These are phyloP conservation scores for Rhinoderma darwinii DNA, from an alignment of 2,113 vertebrate genomes.

Conservation along the genomic window DNA sequence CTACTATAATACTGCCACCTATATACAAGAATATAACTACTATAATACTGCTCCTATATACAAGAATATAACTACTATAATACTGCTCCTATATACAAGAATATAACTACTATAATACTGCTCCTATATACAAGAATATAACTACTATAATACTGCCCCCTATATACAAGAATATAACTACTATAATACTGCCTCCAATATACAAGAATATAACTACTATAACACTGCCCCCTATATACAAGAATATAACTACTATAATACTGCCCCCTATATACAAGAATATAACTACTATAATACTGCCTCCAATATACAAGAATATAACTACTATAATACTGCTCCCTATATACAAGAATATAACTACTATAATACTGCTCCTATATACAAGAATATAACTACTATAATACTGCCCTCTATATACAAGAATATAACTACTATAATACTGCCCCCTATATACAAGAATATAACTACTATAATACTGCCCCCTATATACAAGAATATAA, in stretches of 20 bases:
- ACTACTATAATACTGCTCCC: not conserved
- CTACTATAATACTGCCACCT: too few species aligned
- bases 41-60: too few species aligned
- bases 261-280: not conserved
- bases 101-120: too few species aligned
- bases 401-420: too few species aligned
- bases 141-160: too few species aligned
- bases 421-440: not conserved
- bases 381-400: too few species aligned
- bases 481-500: not conserved
- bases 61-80: too few species aligned
- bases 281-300: constrained; percentile 1
- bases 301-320: not conserved
- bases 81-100: too few species aligned
- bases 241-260: not conserved
- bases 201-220: not conserved
- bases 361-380: not conserved
- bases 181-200: too few species aligned
- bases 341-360: not conserved
- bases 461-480: not conserved
- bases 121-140: too few species aligned
- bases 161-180: too few species aligned
- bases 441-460: not conserved
- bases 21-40: too few species aligned
- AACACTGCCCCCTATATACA: not conserved